phyloP scores from a whole-genome alignment of 2,888 invertebrate genomes.

The Thymelicus lineola region DNA sequence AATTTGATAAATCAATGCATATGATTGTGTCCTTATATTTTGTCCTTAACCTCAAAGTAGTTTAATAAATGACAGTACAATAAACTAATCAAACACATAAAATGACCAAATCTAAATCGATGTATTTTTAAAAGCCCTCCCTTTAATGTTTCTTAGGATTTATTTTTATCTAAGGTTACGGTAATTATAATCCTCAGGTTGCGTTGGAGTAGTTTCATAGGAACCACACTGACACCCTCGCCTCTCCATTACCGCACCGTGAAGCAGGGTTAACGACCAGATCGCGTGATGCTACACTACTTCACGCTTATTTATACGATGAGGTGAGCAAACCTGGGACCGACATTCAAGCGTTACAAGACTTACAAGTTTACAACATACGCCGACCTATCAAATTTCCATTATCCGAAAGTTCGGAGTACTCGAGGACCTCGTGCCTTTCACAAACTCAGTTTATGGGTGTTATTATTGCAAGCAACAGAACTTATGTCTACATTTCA shows the following conservation, averaged over 20 bases:
- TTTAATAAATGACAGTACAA: too few species aligned
- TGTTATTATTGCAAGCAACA: conserved; percentile 4
- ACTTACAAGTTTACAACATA: too few species aligned
- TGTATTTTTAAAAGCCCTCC: too few species aligned
- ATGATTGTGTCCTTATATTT: too few species aligned
- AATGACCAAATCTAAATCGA: too few species aligned
- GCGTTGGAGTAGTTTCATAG: conserved; percentile 64
- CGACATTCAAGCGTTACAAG: conserved; percentile 72
- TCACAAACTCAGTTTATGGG: conserved; percentile 6
- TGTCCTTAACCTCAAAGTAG: too few species aligned
- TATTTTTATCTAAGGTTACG: conserved; percentile 49
- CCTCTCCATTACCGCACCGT: conserved; percentile 72
- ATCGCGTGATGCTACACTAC: conserved; percentile 76
- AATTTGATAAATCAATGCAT: too few species aligned
- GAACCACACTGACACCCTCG: conserved; percentile 74
- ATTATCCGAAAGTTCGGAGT: conserved; percentile 61
- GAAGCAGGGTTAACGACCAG: conserved; percentile 78
- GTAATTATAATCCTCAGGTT: conserved; percentile 67
- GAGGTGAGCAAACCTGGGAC: conserved; percentile 68
- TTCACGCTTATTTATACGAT: conserved; percentile 81
- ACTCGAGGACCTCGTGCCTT: not conserved
- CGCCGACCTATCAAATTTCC: conserved; percentile 79
- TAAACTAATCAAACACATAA: too few species aligned
- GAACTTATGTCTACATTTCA: not conserved
- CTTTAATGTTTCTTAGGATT: conserved; percentile 14